Base-by-base conservation (phyloP, 2,113 vertebrate species). In the Otis tarda region DNA sequence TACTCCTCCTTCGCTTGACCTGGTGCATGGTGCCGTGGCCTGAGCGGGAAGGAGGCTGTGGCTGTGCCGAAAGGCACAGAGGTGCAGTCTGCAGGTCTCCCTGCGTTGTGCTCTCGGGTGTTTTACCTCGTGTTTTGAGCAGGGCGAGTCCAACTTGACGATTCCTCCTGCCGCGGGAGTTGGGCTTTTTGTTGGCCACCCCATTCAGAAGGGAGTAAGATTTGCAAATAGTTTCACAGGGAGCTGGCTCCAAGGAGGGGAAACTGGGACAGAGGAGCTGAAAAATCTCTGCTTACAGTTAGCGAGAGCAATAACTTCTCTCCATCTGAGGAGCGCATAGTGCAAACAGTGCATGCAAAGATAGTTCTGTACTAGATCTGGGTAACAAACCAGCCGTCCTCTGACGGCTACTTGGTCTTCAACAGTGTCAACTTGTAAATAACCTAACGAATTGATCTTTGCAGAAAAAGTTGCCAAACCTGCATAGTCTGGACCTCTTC, bases 391-490 rank as follows among this genome's bases (percentile, higher is more conserved):
- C 35, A 77, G 9, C 52, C 43, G 31, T 57, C 53, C 61, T 19
- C 7, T 67, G 41, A 28, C 2, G 21, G 50, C 61, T 73, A 31
- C 59, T 33, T 70, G 37, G 4, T 23, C 64, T 33, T 52, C 60
- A 43, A 12, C 56, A 6, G 11, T 0, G 27, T 8, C 39, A 30
- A 2, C 83, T 41, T 39, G 23, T 6, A 14, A 61, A 8, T 92
- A 65, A 95, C 1, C 2, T 1, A 15, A 39, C 1, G 0, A 56
- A 52, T 25, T 28, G 50, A 30, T 88, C 75, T 82, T 89, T 78
- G 89, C 97, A 98, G 98, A 98, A 98, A 96, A 98, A 98, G 94
- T 90, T 98, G 94, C 98, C 98, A n/a, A 97, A 98, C 88, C 97
- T 98, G 4, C 96, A 69, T 89, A 98, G 98, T 43, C 94, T 98